phyloP scores from a whole-genome alignment of 2,113 vertebrate genomes.

The Heteronetta atricapilla region DNA sequence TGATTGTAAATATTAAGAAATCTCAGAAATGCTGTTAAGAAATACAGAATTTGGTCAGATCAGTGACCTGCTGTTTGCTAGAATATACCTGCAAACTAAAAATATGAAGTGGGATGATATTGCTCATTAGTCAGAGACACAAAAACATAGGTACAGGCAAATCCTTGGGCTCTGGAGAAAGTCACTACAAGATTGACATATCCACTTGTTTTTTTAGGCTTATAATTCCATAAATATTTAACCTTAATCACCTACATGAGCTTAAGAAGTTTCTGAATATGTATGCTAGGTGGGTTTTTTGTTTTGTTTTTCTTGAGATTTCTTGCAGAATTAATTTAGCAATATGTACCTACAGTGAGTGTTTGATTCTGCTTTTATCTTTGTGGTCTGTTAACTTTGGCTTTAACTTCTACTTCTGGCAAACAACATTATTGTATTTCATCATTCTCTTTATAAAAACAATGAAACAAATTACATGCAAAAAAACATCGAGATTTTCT shows the following conservation, averaged over 20 bases:
- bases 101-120: background rate
- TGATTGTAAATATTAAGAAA: background rate
- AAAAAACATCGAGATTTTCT: background rate
- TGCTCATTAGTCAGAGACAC: background rate
- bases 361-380: background rate
- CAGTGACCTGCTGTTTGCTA: background rate
- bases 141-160: background rate
- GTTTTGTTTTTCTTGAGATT: background rate
- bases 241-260: background rate
- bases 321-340: background rate
- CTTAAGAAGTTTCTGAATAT: background rate
- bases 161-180: background rate
- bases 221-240: background rate
- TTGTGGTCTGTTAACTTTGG: background rate
- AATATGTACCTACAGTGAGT: background rate
- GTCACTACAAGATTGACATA: background rate
- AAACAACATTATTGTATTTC: background rate
- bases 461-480: background rate
- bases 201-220: background rate
- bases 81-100: background rate
- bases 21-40: background rate
- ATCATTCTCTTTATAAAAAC: background rate
- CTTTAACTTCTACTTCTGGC: background rate
- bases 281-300: background rate
- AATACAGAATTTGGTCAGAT: background rate